These are phyloP conservation scores for Agriopis aurantiaria DNA, from an alignment of 2,888 invertebrate species.

Conservation along the genomic window DNA sequence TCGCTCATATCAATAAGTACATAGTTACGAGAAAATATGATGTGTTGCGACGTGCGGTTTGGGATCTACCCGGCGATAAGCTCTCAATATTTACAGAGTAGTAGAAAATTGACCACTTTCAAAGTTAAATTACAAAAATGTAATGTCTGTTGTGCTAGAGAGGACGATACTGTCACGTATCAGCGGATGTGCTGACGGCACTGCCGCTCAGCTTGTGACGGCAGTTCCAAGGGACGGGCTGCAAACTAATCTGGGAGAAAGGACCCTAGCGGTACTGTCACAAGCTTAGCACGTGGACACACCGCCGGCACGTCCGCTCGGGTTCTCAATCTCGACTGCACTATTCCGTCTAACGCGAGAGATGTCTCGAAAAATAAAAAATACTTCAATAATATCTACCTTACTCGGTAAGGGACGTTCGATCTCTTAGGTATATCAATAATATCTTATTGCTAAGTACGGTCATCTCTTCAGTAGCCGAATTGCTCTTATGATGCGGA, in stretches of 20 bases:
- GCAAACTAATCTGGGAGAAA: not conserved
- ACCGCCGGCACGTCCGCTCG: slow-evolving; percentile 39
- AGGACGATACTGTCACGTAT: slow-evolving; percentile 71
- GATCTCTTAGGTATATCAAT: slow-evolving; percentile 84
- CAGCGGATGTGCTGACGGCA: slow-evolving; percentile 4
- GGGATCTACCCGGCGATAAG: slow-evolving; percentile 83
- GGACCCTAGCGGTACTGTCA: not conserved
- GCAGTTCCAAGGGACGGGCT: not conserved
- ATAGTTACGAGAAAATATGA: slow-evolving; percentile 69
- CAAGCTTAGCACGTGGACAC: slow-evolving; percentile 31
- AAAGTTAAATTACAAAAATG: slow-evolving; percentile 82
- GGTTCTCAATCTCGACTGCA: slow-evolving; percentile 48
- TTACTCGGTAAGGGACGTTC: slow-evolving; percentile 87
- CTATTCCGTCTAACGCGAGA: slow-evolving; percentile 69
- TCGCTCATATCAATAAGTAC: slow-evolving; percentile 65
- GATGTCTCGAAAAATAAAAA: slow-evolving; percentile 81
- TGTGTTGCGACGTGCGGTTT: slow-evolving; percentile 80
- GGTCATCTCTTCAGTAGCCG: slow-evolving; percentile 77
- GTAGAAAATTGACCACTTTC: slow-evolving; percentile 85
- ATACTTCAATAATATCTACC: slow-evolving; percentile 82
- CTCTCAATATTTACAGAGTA: slow-evolving; percentile 85
- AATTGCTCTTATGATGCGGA: slow-evolving; percentile 71
- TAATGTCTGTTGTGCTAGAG: slow-evolving; percentile 80
- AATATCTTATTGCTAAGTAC: slow-evolving; percentile 84
- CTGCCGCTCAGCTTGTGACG: slow-evolving; percentile 3